These are phyloP conservation scores for Cosmia pyralina DNA, from an alignment of 2,888 invertebrate genomes.

Conservation along the genomic window DNA sequence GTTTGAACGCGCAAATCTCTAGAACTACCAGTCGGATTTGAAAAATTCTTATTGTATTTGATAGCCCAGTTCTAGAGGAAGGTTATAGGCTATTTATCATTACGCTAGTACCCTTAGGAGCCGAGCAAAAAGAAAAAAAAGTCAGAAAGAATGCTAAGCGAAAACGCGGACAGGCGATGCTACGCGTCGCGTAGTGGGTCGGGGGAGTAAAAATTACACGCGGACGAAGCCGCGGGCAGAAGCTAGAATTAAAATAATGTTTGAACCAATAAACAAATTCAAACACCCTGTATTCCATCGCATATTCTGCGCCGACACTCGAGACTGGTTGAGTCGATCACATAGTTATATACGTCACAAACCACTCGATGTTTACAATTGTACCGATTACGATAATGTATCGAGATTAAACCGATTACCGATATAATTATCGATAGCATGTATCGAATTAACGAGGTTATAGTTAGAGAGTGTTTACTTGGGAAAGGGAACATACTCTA, in stretches of 20 bases:
- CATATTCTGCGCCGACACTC: constrained; percentile 22
- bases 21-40: no score
- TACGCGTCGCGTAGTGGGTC: no score
- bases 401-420: constrained; percentile 56
- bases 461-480: constrained; percentile 18
- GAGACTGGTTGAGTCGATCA: constrained; percentile 32
- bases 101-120: no score
- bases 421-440: constrained; percentile 36
- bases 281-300: constrained; percentile 26
- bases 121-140: no score
- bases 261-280: background rate
- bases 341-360: constrained; percentile 14
- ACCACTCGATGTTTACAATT: constrained; percentile 40
- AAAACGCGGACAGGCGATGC: no score
- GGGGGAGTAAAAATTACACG: no score
- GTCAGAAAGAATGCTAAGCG: no score
- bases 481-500: constrained; percentile 38
- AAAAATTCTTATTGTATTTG: no score
- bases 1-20: no score
- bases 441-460: constrained; percentile 47
- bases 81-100: no score
- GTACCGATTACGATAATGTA: constrained; percentile 51
- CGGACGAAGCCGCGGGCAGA: no score
- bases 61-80: no score
- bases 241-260: background rate